A percentile compares a stretch with the other conserved stretches of the same genome.
phyloP scores from a whole-genome alignment of 2,888 invertebrate genomes.

The Ornithoptera priamus region DNA sequence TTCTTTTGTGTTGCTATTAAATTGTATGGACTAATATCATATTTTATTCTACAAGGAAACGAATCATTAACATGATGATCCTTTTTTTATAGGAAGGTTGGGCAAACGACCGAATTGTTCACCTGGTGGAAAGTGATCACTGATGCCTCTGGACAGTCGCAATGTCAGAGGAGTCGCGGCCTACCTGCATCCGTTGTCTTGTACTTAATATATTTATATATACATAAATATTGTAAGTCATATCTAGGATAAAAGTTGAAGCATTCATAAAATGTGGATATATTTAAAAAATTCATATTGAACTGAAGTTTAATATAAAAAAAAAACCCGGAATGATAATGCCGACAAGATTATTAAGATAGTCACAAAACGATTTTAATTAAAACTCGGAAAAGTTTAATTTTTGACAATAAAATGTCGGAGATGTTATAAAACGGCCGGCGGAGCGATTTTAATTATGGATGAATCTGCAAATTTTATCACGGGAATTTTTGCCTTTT shows the following conservation, averaged over 20 bases:
- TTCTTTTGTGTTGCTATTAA: no score
- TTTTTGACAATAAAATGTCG: slow-evolving; percentile 29
- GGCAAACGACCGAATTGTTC: no score
- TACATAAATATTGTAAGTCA: background rate
- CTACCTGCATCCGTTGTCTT: no score
- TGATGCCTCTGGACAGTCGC: no score
- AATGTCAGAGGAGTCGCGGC: no score
- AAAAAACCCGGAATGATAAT: slow-evolving; percentile 1
- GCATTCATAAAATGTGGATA: background rate
- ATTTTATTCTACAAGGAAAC: no score
- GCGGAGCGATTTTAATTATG: slow-evolving; percentile 29
- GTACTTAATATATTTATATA: background rate
- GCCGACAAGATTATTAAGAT: slow-evolving; percentile 27
- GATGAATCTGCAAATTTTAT: slow-evolving; percentile 28
- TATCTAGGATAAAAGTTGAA: background rate
- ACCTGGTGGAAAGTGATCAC: no score
- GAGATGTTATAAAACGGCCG: slow-evolving; percentile 20
- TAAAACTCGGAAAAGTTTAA: slow-evolving; percentile 28
- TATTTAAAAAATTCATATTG: background rate
- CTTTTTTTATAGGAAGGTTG: no score
- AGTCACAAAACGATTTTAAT: slow-evolving; percentile 28
- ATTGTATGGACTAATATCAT: no score
- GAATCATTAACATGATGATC: no score
- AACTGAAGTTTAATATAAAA: background rate
- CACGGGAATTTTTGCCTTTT: slow-evolving; percentile 27